Percentiles rank a stretch among this genome's conserved stretches.
Evolutionary conservation across 2,888 invertebrate species (phyloP).

Genomic region (Yponomeuta plumbellus): DNA sequence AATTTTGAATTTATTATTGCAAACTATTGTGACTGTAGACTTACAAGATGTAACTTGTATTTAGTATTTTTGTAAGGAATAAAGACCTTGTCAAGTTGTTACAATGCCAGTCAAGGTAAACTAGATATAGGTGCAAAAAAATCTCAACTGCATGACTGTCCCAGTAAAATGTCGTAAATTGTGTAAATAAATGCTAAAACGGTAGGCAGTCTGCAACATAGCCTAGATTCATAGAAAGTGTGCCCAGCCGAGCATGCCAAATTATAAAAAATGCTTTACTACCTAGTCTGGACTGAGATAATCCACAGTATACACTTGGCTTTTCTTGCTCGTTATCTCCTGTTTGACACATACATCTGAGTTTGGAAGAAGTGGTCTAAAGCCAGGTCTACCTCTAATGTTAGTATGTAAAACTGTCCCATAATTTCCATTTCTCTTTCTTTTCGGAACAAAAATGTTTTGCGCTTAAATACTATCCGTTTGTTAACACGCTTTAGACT

Average conservation of each 20-base stretch:
- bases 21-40: neutral
- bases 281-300: constrained; percentile 4
- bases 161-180: constrained; percentile 23
- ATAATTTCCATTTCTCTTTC: no score
- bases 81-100: neutral
- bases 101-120: neutral
- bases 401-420: no score
- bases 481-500: no score
- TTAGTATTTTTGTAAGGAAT: neutral
- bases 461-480: no score
- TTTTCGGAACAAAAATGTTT: no score
- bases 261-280: neutral
- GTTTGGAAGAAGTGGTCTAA: no score
- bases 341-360: no score
- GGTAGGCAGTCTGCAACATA: constrained; percentile 20
- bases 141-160: neutral
- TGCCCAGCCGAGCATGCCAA: constrained; percentile 34
- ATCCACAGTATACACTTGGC: neutral
- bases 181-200: constrained; percentile 25
- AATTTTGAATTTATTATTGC: no score
- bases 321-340: neutral
- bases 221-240: constrained; percentile 48
- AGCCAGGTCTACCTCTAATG: no score
- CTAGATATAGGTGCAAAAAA: neutral
- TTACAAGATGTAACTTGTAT: neutral